Percentiles rank a stretch among this genome's conserved stretches.
These are phyloP conservation scores for Chrysaora quinquecirrha DNA, from an alignment of 30 jellyfish, hydroid and myxozoan genomes.

Conservation along the genomic window DNA sequence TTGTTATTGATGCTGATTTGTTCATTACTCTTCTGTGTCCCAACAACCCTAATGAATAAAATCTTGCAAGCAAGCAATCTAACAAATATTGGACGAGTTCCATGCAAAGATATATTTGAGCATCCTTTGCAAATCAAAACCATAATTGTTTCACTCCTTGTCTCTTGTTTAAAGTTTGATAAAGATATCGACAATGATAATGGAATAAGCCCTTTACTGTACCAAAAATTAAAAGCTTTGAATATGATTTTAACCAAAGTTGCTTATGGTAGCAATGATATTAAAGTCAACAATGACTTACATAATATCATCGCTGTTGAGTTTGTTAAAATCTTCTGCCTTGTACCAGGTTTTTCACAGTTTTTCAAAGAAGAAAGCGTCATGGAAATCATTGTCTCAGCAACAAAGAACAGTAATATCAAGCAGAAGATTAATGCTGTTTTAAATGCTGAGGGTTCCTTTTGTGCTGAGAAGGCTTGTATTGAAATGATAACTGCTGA, in stretches of 20 bases:
- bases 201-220: slow-evolving; percentile 24
- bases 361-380: slow-evolving; percentile 32
- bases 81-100: not conserved
- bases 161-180: slow-evolving; percentile 19
- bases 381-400: slow-evolving; percentile 24
- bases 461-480: slow-evolving; percentile 4
- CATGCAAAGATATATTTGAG: slow-evolving; percentile 16
- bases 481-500: slow-evolving; percentile 29
- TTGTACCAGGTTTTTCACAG: slow-evolving; percentile 29
- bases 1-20: slow-evolving; percentile 24
- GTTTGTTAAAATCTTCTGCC: slow-evolving; percentile 40
- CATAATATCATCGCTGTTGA: slow-evolving; percentile 58
- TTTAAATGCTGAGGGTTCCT: not conserved
- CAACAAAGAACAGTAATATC: slow-evolving; percentile 24
- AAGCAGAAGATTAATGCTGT: slow-evolving; percentile 6
- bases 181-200: not conserved
- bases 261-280: slow-evolving; percentile 57
- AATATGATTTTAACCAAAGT: slow-evolving; percentile 9
- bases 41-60: slow-evolving; percentile 23
- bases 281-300: not conserved
- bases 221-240: slow-evolving; percentile 17
- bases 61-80: slow-evolving; percentile 18
- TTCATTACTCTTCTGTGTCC: slow-evolving; percentile 37
- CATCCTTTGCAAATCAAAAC: slow-evolving; percentile 44
- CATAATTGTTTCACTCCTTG: slow-evolving; percentile 19